A percentile compares a stretch with the other conserved stretches of the same genome.
Conservation (phyloP, 2,888 invertebrate species). For the Tetropium fuscum region DNA sequence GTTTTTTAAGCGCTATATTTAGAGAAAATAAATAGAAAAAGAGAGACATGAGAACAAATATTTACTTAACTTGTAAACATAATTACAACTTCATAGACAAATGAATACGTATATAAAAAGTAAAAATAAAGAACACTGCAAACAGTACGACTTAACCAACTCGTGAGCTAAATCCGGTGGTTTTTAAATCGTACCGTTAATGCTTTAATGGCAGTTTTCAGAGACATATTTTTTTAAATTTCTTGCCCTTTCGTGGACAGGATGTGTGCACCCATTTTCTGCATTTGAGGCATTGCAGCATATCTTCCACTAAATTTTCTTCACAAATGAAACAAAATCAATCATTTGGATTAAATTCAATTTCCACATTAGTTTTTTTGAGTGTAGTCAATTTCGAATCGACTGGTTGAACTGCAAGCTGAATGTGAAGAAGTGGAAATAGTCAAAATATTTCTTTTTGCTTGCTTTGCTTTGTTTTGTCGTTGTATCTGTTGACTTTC, state of each 20-base stretch:
- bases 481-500: neutral
- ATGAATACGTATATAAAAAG: neutral
- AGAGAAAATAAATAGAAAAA: neutral
- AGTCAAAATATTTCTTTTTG: neutral
- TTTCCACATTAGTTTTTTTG: neutral
- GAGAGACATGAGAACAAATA: neutral
- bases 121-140: neutral
- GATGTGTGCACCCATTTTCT: neutral
- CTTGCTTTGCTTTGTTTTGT: slow-evolving; percentile 2
- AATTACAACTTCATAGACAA: neutral
- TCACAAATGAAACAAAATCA: slow-evolving; percentile 2
- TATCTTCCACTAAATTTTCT: slow-evolving; percentile 1
- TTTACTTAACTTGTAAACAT: neutral
- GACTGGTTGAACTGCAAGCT: neutral
- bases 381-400: neutral
- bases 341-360: neutral
- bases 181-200: slow-evolving; percentile 1
- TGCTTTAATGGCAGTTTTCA: neutral
- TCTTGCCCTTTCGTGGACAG: neutral
- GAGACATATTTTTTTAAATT: neutral
- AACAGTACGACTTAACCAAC: neutral
- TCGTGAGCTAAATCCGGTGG: slow-evolving; percentile 1
- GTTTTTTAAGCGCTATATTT: neutral
- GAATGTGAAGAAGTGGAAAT: neutral
- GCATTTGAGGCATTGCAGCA: neutral